Conservation (phyloP, 2,888 invertebrate species). For the Acanthococcus lagerstroemiae region DNA sequence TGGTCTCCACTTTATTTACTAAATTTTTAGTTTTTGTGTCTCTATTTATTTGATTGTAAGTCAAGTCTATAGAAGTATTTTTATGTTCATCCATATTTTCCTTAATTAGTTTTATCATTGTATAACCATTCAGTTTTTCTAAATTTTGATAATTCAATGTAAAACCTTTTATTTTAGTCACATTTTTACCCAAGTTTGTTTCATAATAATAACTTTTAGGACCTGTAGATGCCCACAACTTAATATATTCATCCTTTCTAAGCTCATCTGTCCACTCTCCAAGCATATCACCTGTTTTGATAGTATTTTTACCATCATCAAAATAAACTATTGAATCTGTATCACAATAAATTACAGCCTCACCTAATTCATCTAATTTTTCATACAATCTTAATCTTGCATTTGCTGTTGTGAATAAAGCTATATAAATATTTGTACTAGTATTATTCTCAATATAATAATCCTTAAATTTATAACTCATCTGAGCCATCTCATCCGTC, state of each 20-base stretch:
- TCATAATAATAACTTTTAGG: constrained; percentile 3
- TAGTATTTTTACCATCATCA: too few relatives aligned
- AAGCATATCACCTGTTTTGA: too few relatives aligned
- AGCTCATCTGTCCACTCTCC: too few relatives aligned
- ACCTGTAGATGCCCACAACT: constrained; percentile 1
- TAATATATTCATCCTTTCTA: too few relatives aligned
- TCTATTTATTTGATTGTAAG: not conserved
- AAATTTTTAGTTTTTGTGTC: not conserved
- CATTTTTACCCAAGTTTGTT: constrained; percentile 1
- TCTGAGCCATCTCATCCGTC: constrained; percentile 8
- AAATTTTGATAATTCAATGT: constrained; percentile 1
- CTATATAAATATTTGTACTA: constrained; percentile 14
- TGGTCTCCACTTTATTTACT: not conserved
- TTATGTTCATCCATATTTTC: not conserved
- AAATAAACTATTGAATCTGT: too few relatives aligned
- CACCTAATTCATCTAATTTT: not conserved
- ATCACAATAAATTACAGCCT: not conserved
- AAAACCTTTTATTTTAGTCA: constrained; percentile 1
- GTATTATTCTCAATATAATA: constrained; percentile 8
- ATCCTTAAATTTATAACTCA: constrained; percentile 17
- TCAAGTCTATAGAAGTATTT: not conserved
- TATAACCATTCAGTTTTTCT: not conserved
- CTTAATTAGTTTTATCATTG: not conserved
- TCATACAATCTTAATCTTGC: constrained; percentile 8
- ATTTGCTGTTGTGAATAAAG: constrained; percentile 6